Base-by-base conservation (phyloP, 2,113 vertebrate species). In the Uria aalge region DNA sequence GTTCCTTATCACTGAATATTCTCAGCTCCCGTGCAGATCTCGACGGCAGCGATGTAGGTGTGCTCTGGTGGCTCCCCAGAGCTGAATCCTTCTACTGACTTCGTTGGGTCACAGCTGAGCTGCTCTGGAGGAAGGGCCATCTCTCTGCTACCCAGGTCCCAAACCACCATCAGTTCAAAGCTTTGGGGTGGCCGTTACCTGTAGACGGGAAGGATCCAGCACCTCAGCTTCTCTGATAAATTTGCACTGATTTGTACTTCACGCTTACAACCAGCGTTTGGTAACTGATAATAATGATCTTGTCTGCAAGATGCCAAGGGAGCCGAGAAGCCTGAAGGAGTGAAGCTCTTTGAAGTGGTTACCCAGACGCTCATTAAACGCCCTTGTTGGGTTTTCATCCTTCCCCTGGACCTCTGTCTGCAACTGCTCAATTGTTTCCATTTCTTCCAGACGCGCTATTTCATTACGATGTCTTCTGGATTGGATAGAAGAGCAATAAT, bases 31-130 rank as follows among this genome's bases (percentile, higher is more conserved):
- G 0, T 5, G 2, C 10, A 22, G 59, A 82, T 69, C 80, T 68
- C 2, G 0, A 9, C 15, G 40, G 77, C 77, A 68, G 48, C 0
- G 0, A 15, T 6, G 45, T 11, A 4, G 0, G 11, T 21, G 34
- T n/a, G 56, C 23, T 53, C 63, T 1, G 8, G n/a, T 18, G 30
- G 8, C 2, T 93, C 19, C 73, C 3, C 2, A 32, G 47, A n/a
- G 2, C 26, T 14, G 55, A 62, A 5, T 15, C 57, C 45, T 57
- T 38, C 43, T 36, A 0, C 60, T 50, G 53, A 8, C 53, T 43
- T 15, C 1, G 3, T 7, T 26, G 50, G 50, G 5, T 34, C 29
- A 15, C 40, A n/a, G 75, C 62, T 24, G 72, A 43, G 73, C 45
- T 66, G 43, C 27, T 50, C 38, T 45, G n/a, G 59, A 60, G n/a